Evolutionary conservation across 1,140 invertebrate genomes (phyloP).

Genomic region (Drosophila carrolli): DNA sequence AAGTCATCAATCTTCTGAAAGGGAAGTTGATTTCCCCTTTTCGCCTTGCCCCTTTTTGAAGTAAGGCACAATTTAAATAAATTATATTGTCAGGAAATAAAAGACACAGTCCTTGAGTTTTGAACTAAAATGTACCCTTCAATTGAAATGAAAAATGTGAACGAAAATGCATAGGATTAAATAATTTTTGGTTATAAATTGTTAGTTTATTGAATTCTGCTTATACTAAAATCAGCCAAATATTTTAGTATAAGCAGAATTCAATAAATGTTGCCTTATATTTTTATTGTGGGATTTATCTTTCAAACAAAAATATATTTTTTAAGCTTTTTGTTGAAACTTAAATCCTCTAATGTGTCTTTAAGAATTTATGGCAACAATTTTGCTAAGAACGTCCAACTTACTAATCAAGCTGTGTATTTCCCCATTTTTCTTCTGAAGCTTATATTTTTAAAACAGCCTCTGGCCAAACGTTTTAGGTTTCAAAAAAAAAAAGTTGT

Average conservation of each 20-base stretch:
- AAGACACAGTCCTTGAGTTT: not conserved
- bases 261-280: too few species aligned
- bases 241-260: too few species aligned
- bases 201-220: too few species aligned
- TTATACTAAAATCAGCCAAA: too few species aligned
- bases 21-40: constrained; percentile 29
- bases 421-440: not conserved
- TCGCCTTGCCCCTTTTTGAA: not conserved
- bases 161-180: not conserved
- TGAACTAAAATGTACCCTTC: constrained; percentile 9
- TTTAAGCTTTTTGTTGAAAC: too few species aligned
- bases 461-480: constrained; percentile 36
- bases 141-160: constrained; percentile 8
- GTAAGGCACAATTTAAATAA: constrained; percentile 24
- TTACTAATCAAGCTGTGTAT: constrained; percentile 9
- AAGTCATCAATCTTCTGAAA: constrained; percentile 54
- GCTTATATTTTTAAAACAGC: constrained; percentile 30
- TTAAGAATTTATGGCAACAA: not conserved
- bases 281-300: too few species aligned
- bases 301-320: too few species aligned
- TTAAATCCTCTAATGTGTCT: too few species aligned
- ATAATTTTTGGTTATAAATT: not conserved
- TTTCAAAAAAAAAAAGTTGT: constrained; percentile 29
- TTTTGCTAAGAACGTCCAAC: not conserved
- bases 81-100: constrained; percentile 14